Conservation (phyloP, 2,888 invertebrate species). For the Andrena chrysosceles region DNA sequence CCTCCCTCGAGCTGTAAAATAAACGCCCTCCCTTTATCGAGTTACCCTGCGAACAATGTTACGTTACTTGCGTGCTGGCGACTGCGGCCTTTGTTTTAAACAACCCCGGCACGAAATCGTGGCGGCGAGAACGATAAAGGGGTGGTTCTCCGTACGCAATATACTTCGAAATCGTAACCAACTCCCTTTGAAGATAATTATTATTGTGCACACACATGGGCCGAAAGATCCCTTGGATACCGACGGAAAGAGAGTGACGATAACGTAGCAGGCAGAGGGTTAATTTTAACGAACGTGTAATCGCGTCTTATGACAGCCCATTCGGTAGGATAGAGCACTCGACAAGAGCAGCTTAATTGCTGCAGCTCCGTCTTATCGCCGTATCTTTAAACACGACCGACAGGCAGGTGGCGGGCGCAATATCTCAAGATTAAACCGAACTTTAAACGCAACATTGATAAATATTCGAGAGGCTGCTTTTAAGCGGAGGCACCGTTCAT, state of each 20-base stretch:
- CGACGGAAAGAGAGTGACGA: not conserved
- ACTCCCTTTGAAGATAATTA: not conserved
- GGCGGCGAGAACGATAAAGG: not conserved
- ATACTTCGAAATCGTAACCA: not conserved
- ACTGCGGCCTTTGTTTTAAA: not conserved
- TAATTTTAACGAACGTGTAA: constrained; percentile 44
- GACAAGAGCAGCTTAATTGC: constrained; percentile 45
- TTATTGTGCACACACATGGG: not conserved
- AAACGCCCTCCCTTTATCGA: constrained; percentile 3
- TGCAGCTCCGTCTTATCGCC: constrained; percentile 32
- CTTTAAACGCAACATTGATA: constrained; percentile 31
- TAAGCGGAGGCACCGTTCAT: not conserved
- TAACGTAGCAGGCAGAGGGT: not conserved
- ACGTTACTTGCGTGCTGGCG: not conserved
- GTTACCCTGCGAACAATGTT: not conserved
- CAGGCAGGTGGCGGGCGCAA: constrained; percentile 37
- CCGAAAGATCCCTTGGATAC: no score
- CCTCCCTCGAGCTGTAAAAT: not conserved
- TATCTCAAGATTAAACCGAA: constrained; percentile 41
- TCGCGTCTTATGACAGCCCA: constrained; percentile 37
- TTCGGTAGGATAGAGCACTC: constrained; percentile 20
- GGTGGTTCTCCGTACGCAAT: not conserved
- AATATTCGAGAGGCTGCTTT: constrained; percentile 1
- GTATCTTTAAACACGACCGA: constrained; percentile 34
- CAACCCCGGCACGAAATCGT: not conserved